phyloP scores from a whole-genome alignment of 1,140 invertebrate species.

The Potamilus streckersoni region DNA sequence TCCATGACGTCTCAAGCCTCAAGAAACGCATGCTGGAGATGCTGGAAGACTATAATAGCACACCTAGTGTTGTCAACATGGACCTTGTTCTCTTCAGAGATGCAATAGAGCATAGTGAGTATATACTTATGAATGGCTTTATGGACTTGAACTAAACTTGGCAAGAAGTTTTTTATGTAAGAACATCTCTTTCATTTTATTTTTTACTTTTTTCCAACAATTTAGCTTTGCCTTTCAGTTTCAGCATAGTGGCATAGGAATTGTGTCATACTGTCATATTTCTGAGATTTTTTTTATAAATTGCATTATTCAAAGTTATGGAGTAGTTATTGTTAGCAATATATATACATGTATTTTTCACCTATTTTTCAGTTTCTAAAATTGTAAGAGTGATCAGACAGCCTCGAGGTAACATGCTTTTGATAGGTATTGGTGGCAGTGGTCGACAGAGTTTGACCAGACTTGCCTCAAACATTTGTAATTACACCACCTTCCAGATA shows the following conservation, averaged over 20 bases:
- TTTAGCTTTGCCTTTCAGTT: too few relatives aligned
- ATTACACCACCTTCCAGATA: constrained; percentile 82
- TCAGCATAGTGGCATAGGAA: too few relatives aligned
- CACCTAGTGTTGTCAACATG: constrained; percentile 80
- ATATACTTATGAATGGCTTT: too few relatives aligned
- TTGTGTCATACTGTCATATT: too few relatives aligned
- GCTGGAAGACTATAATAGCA: constrained; percentile 84
- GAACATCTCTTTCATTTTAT: too few relatives aligned
- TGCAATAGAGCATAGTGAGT: constrained; percentile 82
- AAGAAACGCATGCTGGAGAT: constrained; percentile 76
- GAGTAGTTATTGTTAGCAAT: background rate
- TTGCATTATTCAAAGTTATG: background rate
- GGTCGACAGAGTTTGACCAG: constrained; percentile 66
- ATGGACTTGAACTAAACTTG: too few relatives aligned
- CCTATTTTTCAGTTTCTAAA: constrained; percentile 73
- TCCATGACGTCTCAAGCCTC: constrained; percentile 74
- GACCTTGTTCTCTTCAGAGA: constrained; percentile 86
- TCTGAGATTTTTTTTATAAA: too few relatives aligned
- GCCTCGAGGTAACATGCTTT: constrained; percentile 83
- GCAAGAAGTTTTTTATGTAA: too few relatives aligned
- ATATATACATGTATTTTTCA: background rate
- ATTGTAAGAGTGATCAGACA: constrained; percentile 86
- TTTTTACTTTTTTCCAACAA: too few relatives aligned
- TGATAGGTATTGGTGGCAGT: constrained; percentile 81
- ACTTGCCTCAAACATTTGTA: constrained; percentile 74